phyloP scores from a whole-genome alignment of 1,140 invertebrate species.

The Bombus ignitus region DNA sequence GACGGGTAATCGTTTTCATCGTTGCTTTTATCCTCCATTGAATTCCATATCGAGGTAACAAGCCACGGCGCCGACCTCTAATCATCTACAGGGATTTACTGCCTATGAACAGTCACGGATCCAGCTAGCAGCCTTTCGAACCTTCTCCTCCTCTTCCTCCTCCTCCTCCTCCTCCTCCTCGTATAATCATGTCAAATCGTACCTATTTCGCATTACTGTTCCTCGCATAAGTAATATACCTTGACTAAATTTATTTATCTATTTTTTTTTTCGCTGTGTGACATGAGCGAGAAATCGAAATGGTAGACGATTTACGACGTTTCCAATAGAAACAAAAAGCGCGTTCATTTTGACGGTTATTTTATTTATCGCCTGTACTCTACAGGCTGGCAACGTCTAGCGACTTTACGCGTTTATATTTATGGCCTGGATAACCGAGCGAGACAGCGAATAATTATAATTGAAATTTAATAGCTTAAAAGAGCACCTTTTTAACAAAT shows the following conservation, averaged over 20 bases:
- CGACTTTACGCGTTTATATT: no score
- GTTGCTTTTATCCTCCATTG: constrained; percentile 58
- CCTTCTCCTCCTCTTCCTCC: not conserved
- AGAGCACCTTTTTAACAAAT: not conserved
- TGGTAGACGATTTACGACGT: not conserved
- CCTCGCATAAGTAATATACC: not conserved
- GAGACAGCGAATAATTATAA: no score
- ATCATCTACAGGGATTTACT: constrained; percentile 64
- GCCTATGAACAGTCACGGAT: constrained; percentile 45
- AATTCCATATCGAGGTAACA: constrained; percentile 65
- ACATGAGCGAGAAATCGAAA: not conserved
- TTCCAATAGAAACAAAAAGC: no score
- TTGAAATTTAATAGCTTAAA: no score
- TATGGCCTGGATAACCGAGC: no score
- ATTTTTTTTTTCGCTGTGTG: no score
- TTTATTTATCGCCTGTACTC: no score
- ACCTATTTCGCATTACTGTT: constrained; percentile 45
- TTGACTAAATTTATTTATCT: not conserved
- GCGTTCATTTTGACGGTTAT: no score
- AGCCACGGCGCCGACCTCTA: constrained; percentile 62
- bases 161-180: not conserved
- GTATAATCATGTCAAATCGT: constrained; percentile 45
- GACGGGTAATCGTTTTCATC: constrained; percentile 54
- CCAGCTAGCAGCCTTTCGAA: constrained; percentile 32
- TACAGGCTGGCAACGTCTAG: no score